Conservation (phyloP, 2,113 vertebrate species). For the Drymodes brunneopygia region DNA sequence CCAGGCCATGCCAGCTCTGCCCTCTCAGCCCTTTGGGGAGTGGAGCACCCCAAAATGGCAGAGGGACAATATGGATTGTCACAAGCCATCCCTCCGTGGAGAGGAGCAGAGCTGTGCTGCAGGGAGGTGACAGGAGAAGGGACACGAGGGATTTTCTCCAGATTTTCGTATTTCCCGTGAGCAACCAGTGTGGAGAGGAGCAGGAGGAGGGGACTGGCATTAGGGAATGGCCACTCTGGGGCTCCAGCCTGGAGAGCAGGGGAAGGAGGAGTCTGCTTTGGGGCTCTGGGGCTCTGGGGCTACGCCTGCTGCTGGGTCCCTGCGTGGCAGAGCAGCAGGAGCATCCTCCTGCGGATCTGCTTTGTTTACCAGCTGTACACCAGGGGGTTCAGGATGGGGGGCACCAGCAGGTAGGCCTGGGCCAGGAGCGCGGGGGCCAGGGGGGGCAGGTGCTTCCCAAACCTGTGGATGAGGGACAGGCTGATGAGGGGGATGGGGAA, state of each 20-base stretch:
- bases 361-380: conserved; percentile 46
- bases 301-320: not conserved
- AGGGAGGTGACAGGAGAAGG: not conserved
- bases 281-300: not conserved
- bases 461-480: conserved; percentile 18
- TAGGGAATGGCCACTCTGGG: not conserved
- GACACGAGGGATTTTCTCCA: not conserved
- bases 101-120: not conserved
- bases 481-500: conserved; percentile 18
- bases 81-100: not conserved
- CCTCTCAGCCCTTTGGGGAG: not conserved
- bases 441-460: not conserved
- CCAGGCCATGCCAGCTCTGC: not conserved
- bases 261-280: not conserved
- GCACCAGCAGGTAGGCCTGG: conserved; percentile 5
- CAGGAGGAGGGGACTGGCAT: not conserved
- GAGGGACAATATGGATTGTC: too few species aligned
- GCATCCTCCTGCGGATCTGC: not conserved
- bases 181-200: not conserved
- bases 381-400: conserved; percentile 1
- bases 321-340: not conserved
- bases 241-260: not conserved
- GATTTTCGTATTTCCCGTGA: not conserved
- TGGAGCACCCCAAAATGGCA: not conserved
- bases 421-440: not conserved